Base-by-base conservation (phyloP, 2,888 invertebrate genomes). In the Machimus atricapillus region DNA sequence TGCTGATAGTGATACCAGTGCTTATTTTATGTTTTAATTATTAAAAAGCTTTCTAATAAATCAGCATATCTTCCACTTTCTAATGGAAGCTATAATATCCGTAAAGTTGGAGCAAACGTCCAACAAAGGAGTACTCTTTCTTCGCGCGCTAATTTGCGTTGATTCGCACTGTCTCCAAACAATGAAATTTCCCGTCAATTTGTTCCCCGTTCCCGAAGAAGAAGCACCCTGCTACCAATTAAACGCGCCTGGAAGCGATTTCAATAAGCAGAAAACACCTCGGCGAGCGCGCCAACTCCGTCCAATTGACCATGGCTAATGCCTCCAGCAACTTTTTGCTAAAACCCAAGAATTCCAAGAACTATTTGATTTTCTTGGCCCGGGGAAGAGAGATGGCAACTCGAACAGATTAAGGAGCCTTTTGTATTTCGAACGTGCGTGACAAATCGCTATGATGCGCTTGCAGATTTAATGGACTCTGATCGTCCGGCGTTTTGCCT, bases 361-460 rank as follows among this genome's bases (percentile, higher is more conserved):
- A 82, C 19, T 52, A 56, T 66, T 58, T 82, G 56, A 82, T 82
- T 82, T 82, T 34, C 82, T 82, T 16, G 56, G 58, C 58, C 52
- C 52, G n/a, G 52, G 8, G 52, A 52, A 34, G 34, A 6, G 58
- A 34, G 82, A 82, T 58, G 82, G 46, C 56, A 66, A 82, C 58
- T 56, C 34, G 58, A 40, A 66, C 82, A 66, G 82, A 82, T 82
- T 82, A 77, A 86, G 85, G 78, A 76, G 73, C 40, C 86, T 83
- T 86, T 87, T 88, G 88, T 87, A 74, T 40, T 66, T 27, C 40
- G 52, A 66, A 88, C 88, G 87, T 88, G 88, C 88, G 88, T 87
- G 86, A 88, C 87, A 85, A 88, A 88, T 88, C 56, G 81, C 73
- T 66, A 73, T 74, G 88, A 88, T 87, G 79, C 87, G 81, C 79